Evolutionary conservation across 2,888 invertebrate species (phyloP).

Genomic region (Agonum fuliginosum): DNA sequence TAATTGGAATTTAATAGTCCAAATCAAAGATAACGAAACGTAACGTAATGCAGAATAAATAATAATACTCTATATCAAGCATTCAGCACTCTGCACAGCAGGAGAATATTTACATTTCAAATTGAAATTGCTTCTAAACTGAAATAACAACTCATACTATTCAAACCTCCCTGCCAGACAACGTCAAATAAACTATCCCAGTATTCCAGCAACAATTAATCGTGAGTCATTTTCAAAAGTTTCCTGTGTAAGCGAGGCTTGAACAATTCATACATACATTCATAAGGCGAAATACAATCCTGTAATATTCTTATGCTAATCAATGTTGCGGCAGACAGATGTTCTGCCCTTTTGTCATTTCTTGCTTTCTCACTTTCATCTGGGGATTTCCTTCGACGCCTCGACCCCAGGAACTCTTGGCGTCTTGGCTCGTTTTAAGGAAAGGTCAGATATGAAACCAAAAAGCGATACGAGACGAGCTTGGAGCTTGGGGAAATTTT

Average conservation of each 20-base stretch:
- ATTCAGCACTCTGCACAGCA: too few relatives aligned
- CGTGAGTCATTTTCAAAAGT: neutral
- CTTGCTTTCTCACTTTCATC: conserved; percentile 37
- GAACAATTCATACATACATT: conserved; percentile 49
- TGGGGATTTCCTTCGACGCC: conserved; percentile 17
- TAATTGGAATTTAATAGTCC: too few relatives aligned
- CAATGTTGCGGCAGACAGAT: conserved; percentile 7
- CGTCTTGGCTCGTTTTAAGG: neutral
- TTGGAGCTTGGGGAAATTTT: neutral
- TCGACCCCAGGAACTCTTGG: neutral
- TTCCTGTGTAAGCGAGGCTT: conserved; percentile 10
- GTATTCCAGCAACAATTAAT: neutral
- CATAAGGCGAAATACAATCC: conserved; percentile 47
- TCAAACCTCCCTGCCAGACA: neutral
- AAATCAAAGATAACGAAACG: conserved; percentile 1
- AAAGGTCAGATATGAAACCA: conserved; percentile 19
- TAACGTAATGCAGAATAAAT: conserved; percentile 9
- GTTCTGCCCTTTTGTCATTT: conserved; percentile 11
- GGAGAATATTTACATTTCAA: conserved; percentile 25
- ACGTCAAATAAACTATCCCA: neutral
- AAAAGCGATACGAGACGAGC: neutral
- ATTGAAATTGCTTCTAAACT: conserved; percentile 24
- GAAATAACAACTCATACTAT: conserved; percentile 22
- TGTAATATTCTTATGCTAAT: conserved; percentile 50
- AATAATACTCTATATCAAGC: neutral